Base-by-base conservation (phyloP, 2,888 invertebrate genomes). In the Trissoscelio sp. region DNA sequence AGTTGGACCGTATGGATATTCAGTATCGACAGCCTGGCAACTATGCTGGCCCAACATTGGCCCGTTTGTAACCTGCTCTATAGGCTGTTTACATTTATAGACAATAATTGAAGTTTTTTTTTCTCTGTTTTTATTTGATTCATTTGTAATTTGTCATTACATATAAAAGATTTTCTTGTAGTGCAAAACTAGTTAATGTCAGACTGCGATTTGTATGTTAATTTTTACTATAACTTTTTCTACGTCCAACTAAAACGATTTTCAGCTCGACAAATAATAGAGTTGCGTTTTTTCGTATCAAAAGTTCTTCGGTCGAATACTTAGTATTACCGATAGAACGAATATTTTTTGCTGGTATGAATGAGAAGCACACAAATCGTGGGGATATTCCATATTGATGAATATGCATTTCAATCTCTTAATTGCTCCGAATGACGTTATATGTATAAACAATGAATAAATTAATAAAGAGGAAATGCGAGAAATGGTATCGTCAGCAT, bases 361-460 rank as follows among this genome's bases (percentile, higher is more conserved):
- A 16, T 4, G n/a, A 6, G 39, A 31, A 16, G 28, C 18, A 14
- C 58, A 16, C 37, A 16, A 37, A 48, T 46, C 24, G 20, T 12
- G 6, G 53, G 28, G 20, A 42, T 28, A 24, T 18, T 73, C 37
- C 18, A 42, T 60, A 51, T 31, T 39, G 34, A 75, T 77, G 67
- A 67, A 77, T 67, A 51, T 60, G 53, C 37, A 64, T 55, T 73
- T 69, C 34, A 67, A 37, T 51, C 16, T 73, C 57, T 53, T 48
- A 75, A 75, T 75, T 67, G 75, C 53, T 51, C 34, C 60, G 14
- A 60, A 53, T 75, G 44, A 60, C 37, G 42, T 57, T 55, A 46
- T 28, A 55, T 44, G 46, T 51, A 73, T 60, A 77, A 69, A 77
- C 69, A 77, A 69, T 69, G 58, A 73, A 75, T 67, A 58, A 78